These are phyloP conservation scores for Cassiopea xamachana DNA, from an alignment of 30 jellyfish, hydroid and myxozoan species.

Conservation along the genomic window DNA sequence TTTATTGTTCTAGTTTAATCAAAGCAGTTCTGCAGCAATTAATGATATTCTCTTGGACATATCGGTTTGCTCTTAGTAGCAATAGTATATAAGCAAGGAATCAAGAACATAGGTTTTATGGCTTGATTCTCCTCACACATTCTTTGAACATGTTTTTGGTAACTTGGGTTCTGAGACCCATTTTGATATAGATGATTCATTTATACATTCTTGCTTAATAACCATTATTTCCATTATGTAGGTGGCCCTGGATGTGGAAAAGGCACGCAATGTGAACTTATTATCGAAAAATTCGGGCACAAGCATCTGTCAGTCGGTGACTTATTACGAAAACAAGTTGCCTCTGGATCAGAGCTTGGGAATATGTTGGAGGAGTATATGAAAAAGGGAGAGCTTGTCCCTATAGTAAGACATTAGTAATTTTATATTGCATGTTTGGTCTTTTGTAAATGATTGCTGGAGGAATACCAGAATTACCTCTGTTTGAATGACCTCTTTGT, in stretches of 20 bases:
- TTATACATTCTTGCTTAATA: neutral
- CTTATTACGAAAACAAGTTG: constrained; percentile 69
- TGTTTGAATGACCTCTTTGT: too few relatives aligned
- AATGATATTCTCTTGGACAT: too few relatives aligned
- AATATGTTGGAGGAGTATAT: constrained; percentile 33
- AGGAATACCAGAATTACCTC: too few relatives aligned
- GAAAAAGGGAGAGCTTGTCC: constrained; percentile 74
- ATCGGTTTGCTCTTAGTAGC: too few relatives aligned
- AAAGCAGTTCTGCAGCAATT: too few relatives aligned
- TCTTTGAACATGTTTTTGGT: too few relatives aligned
- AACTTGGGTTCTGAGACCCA: neutral
- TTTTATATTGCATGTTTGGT: neutral
- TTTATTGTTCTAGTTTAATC: too few relatives aligned
- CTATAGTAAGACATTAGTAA: constrained; percentile 38
- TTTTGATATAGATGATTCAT: neutral
- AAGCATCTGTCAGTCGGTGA: constrained; percentile 76
- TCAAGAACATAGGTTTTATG: too few relatives aligned
- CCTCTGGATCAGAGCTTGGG: constrained; percentile 70
- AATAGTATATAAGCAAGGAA: too few relatives aligned
- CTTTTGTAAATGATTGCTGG: too few relatives aligned
- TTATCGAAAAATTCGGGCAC: constrained; percentile 74
- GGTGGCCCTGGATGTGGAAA: constrained; percentile 91
- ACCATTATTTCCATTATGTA: neutral
- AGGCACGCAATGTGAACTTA: constrained; percentile 76
- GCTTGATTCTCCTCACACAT: too few relatives aligned